A percentile compares a stretch with the other conserved stretches of the same genome.
These are phyloP conservation scores for Caenorhabditis tropicalis DNA, from an alignment of 1,140 invertebrate genomes.

Conservation along the genomic window DNA sequence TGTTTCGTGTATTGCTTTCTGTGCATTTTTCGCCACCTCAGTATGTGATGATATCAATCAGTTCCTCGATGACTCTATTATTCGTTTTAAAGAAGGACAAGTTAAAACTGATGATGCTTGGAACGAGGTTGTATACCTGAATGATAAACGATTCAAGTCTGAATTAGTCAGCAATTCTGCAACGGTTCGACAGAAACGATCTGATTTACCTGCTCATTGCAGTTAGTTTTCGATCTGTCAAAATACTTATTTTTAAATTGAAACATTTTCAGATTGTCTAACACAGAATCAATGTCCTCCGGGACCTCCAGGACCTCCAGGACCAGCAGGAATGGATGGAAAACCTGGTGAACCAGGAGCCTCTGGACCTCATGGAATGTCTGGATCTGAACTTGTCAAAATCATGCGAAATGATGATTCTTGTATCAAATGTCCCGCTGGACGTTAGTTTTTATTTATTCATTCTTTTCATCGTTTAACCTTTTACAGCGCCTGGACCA, in stretches of 20 bases:
- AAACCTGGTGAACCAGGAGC: constrained; percentile 18
- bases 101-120: constrained; percentile 51
- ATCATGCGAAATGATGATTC: not conserved
- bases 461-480: not conserved
- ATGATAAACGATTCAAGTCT: not conserved
- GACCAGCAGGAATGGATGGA: constrained; percentile 46
- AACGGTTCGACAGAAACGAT: not conserved
- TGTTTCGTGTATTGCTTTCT: constrained; percentile 12
- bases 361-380: constrained; percentile 29
- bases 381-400: constrained; percentile 16
- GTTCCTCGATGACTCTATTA: constrained; percentile 44
- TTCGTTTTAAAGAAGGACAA: not conserved
- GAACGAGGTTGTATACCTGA: constrained; percentile 40
- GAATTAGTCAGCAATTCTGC: constrained; percentile 12
- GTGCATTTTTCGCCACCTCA: not conserved
- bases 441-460: not conserved
- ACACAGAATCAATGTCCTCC: constrained; percentile 45
- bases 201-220: constrained; percentile 51
- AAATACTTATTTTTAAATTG: not conserved
- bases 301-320: constrained; percentile 51
- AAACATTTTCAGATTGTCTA: constrained; percentile 13
- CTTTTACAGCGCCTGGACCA: constrained; percentile 22
- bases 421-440: constrained; percentile 46
- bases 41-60: constrained; percentile 45
- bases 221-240: not conserved